Base-by-base conservation (phyloP, 1,140 invertebrate species). In the Ooceraea biroi region DNA sequence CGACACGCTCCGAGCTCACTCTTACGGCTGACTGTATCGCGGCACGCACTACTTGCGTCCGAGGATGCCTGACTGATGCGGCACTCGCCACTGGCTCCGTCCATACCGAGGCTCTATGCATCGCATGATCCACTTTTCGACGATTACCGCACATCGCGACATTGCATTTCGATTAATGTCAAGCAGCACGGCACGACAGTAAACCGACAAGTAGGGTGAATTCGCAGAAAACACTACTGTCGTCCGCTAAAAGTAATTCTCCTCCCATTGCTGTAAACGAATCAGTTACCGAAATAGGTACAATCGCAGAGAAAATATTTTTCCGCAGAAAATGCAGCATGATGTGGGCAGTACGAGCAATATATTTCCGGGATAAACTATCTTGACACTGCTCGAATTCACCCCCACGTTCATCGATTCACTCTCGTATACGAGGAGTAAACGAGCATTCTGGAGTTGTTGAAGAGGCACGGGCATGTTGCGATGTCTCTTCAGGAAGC, bases 11-110 rank as follows among this genome's bases (percentile, higher is more conserved):
- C 80, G 44, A 27, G 55, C 19, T 76, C 80, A 30, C 46, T 27
- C 69, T 46, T 60, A 48, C 69, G 85, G 58, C 83, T 44, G 85
- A 82, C 83, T 80, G 52, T 82, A 68, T 14, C 87, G 22, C 60
- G 41, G 65, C 58, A 85, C 80, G 86, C 83, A 85, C 84, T 78
- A 90, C 90, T 84, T 74, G 86, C 77, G 66, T 72, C 36, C 69
- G 50, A 73, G 22, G 19, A 55, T 61, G 91, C 55, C 88, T 76
- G 87, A 88, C 90, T 89, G 90, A 91, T 92, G 92, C 92, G 88
- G 85, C 88, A 92, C 87, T 90, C 55, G 78, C 87, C 88, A 90
- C 89, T 90, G 11, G 71, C 82, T 72, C 83, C 83, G 19, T 66
- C 41, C 65, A 82, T 69, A 50, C 71, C 52, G 71, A 58, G 52